Percentiles rank a stretch among this genome's conserved stretches.
Conservation (phyloP, 1,140 invertebrate genomes). For the Leptinotarsa defecta region DNA sequence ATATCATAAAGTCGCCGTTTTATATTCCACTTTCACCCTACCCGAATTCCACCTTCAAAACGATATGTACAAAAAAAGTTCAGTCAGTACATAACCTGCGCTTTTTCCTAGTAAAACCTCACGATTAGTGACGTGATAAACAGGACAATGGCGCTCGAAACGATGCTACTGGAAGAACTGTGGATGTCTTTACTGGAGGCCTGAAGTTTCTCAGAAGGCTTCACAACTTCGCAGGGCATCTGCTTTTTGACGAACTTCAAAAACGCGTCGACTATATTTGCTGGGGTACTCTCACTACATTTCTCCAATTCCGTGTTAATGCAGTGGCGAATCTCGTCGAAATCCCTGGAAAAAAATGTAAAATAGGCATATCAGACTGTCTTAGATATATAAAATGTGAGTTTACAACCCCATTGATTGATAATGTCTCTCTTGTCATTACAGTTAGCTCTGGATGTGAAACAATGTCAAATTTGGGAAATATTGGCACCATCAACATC, state of each 20-base stretch:
- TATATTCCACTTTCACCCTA: background rate
- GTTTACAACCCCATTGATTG: too few relatives aligned
- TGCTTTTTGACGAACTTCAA: constrained; percentile 73
- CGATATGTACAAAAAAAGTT: constrained; percentile 1
- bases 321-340: constrained; percentile 66
- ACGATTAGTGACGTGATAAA: background rate
- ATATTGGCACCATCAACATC: too few relatives aligned
- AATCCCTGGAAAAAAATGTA: constrained; percentile 60
- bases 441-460: too few relatives aligned
- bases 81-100: background rate
- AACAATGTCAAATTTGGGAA: too few relatives aligned
- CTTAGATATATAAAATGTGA: too few relatives aligned
- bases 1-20: background rate
- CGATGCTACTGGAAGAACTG: constrained; percentile 3
- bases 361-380: too few relatives aligned
- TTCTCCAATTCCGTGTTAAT: constrained; percentile 67
- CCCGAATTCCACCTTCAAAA: background rate
- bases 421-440: too few relatives aligned
- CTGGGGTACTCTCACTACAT: constrained; percentile 74
- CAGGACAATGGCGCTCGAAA: background rate
- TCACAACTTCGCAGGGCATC: constrained; percentile 63
- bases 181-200: background rate
- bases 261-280: constrained; percentile 76
- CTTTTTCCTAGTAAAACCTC: background rate
- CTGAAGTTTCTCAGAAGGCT: background rate